Evolutionary conservation across 2,797 vertebrate genomes (phyloP), one percentile per base, ranked within the genome.

Genomic region (Muscicapa comitata): DNA sequence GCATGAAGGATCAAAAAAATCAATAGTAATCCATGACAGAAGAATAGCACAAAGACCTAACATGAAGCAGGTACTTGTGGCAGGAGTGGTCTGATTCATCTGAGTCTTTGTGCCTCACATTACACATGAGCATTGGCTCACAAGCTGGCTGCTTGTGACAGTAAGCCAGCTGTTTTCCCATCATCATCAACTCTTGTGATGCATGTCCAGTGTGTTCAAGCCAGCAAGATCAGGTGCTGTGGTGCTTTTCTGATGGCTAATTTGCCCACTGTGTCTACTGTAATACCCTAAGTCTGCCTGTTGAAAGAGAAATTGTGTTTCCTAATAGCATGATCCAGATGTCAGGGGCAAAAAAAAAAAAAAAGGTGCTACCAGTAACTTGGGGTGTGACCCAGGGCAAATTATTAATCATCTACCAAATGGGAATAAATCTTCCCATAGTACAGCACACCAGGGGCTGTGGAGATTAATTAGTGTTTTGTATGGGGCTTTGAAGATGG

Each of bases 381-480:
- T 67, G 40, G 13, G 66, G 26, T 50, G 31, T 84, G 82, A 75
- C 82, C 53, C 58, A 62, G 40, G 55, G 85, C 58, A 93, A 92
- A 77, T 67, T 68, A 62, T 66, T 90, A 83, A 91, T 96, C 68
- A 33, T 84, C 67, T 93, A 50, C 51, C 70, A 76, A 86, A 75
- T 90, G 37, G 75, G 77, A 95, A 84, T 95, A 93, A 92, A 78
- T 87, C 87, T 88, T 91, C 67, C 77, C 59, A 10, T 63, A 79
- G 57, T 84, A 88, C 51, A 71, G 88, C 48, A 80, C 80, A 91
- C 53, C 48, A 87, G 77, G 50, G 72, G 17, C 84, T 89, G 50
- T 90, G 80, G 79, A 91, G 89, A 96, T 97, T 95, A 95, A 94
- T 95, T 96, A 90, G 68, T 84, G 59, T 92, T 96, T 96, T 94